Base-by-base conservation (phyloP, 2,888 invertebrate genomes). In the Reticulitermes lucifugus region DNA sequence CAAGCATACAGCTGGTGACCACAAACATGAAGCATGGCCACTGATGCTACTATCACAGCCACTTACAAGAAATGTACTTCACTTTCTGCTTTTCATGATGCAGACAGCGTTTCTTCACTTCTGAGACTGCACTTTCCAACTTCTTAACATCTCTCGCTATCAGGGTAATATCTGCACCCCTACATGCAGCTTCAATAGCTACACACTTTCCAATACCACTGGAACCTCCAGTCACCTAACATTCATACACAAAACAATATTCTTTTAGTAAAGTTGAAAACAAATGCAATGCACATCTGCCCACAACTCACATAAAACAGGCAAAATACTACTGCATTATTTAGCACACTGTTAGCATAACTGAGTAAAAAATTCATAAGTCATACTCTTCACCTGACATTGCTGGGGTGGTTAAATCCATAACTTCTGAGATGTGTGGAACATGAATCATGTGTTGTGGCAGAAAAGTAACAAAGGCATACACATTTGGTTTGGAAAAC, bases 141-240 rank as follows among this genome's bases (percentile, higher is more conserved):
- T 93, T 95, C 86, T 93, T 92, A 60, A 93, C 89, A 91, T 98
- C 95, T 89, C 99, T 93, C 0, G 99, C 98, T 87, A 99, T 93
- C 83, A 99, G 94, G 0, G 98, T 98, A 1, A 99, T 97, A 91
- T 96, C 93, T 7, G 98, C 98, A 51, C 99, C 99, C 88, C 93
- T 91, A 89, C 92, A 93, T 0, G 95, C 96, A 18, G 95, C 96
- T 89, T 96, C 93, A 46, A 95, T 92, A 0, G 98, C 98, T 22
- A 96, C 90, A 85, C 95, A 94, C 90, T 96, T 96, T 0, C 99
- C 99, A 88, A 99, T 99, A 12, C 99, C 99, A 91, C 97, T 98
- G 0, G 98, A 98, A 21, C 98, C 99, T 75, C 99, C 99, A 51
- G 98, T 98, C 77, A 99, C 92, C 94, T 94, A 25, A n/a, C n/a